Base-by-base conservation (phyloP, 2,888 invertebrate genomes). In the Drosophila trichaetosa region DNA sequence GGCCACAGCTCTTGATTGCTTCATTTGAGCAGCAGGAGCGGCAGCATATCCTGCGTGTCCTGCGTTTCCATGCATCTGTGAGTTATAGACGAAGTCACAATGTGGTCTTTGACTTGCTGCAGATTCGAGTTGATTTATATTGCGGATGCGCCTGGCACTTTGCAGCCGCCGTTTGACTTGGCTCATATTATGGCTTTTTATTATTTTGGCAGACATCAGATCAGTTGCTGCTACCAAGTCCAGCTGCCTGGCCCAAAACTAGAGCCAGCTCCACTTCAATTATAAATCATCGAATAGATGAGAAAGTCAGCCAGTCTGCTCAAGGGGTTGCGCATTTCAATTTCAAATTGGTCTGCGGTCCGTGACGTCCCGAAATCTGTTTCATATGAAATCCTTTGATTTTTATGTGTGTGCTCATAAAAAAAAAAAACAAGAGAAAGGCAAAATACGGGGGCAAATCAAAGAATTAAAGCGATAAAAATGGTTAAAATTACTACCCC, bases 131-230 rank as follows among this genome's bases (percentile, higher is more conserved):
- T 91, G 91, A 91, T 91, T 91, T 91, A 91, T 91, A 89, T 85
- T 91, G 91, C 91, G 91, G 91, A 91, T 91, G 79, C 85, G 82
- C 77, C 77, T 84, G 90, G 82, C 87, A 73, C 70, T 73, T 71
- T 65, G 76, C 71, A 80, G 77, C 77, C 81, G 81, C 66, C 60
- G 63, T 64, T 56, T 68, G 70, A 56, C 59, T 69, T 68, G 65
- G 52, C 72, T 69, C 72, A 88, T 69, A 83, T 76, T 79, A 49
- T 54, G 69, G 46, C 54, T 56, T 66, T 58, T 71, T 60, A 64
- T 58, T 71, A 27, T 59, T 65, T 59, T 74, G 64, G 64, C 73
- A 59, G 69, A 33, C 62, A 63, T 46, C 33, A 71, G 46, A 57
- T 52, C 48, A 56, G 24, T 34, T 13, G 21, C n/a, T 33, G 33